phyloP scores from a whole-genome alignment of 2,888 invertebrate species.

The Pecten maximus region DNA sequence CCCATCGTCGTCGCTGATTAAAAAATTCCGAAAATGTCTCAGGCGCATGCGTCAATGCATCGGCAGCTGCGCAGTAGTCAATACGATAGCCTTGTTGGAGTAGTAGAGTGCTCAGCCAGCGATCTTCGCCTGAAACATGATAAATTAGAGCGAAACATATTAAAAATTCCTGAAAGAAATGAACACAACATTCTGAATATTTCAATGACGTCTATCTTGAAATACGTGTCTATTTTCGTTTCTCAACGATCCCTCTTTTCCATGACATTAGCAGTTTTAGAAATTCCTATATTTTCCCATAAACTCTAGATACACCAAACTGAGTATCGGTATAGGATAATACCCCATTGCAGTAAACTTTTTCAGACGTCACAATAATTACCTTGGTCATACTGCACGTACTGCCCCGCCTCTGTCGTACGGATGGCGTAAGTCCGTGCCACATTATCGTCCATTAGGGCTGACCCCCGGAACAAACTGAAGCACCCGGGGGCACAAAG shows the following conservation, averaged over 20 bases:
- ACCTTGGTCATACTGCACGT: slow-evolving; percentile 95
- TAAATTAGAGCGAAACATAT: background rate
- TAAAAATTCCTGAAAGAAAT: too few species aligned
- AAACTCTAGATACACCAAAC: too few species aligned
- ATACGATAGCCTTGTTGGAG: slow-evolving; percentile 98
- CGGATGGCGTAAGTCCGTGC: slow-evolving; percentile 93
- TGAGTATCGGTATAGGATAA: too few species aligned
- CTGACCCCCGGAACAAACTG: slow-evolving; percentile 92
- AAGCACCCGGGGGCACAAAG: slow-evolving; percentile 96
- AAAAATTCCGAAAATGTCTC: slow-evolving; percentile 90
- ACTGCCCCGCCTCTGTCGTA: slow-evolving; percentile 89
- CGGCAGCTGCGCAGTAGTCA: slow-evolving; percentile 99
- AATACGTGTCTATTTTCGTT: too few species aligned
- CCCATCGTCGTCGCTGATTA: slow-evolving; percentile 99
- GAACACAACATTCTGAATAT: too few species aligned
- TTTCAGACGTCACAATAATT: too few species aligned
- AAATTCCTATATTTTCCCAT: too few species aligned
- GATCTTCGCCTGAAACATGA: slow-evolving; percentile 90
- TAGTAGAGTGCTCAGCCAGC: slow-evolving; percentile 98
- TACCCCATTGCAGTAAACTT: too few species aligned
- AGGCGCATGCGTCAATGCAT: slow-evolving; percentile 98
- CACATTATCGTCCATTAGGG: slow-evolving; percentile 94
- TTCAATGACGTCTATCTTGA: too few species aligned
- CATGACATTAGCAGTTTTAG: too few species aligned
- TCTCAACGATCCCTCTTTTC: too few species aligned